Evolutionary conservation across 2,113 vertebrate genomes (phyloP).

Genomic region (Elgaria multicarinata): DNA sequence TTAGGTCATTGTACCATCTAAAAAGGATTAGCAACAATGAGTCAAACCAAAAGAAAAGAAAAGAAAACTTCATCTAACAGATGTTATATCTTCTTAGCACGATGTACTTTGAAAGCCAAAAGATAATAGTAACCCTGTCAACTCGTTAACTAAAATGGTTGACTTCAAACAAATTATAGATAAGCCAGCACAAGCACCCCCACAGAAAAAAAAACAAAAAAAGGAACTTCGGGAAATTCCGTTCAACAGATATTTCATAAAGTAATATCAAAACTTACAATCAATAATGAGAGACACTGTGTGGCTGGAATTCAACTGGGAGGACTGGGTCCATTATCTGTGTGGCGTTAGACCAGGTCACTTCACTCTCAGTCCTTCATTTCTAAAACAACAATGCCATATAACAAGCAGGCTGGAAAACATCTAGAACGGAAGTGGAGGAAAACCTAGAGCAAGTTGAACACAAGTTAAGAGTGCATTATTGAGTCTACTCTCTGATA

Average conservation of each 20-base stretch:
- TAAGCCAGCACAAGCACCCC: slow-evolving; percentile 1
- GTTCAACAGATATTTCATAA: not conserved
- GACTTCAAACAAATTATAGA: slow-evolving; percentile 41
- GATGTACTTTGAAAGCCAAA: slow-evolving; percentile 31
- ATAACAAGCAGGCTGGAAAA: not conserved
- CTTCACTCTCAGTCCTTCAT: not conserved
- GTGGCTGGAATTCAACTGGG: not conserved
- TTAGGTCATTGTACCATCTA: slow-evolving; percentile 37
- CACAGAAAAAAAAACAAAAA: not conserved
- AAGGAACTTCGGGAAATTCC: slow-evolving; percentile 13
- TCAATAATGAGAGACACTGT: not conserved
- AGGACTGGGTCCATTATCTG: not conserved
- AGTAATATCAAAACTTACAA: not conserved
- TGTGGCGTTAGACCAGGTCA: not conserved
- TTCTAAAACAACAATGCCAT: not conserved
- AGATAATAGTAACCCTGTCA: slow-evolving; percentile 40
- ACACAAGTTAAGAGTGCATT: too few species aligned
- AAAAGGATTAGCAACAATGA: slow-evolving; percentile 52
- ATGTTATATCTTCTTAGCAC: slow-evolving; percentile 39
- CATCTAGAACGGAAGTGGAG: too few species aligned
- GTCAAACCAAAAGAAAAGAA: slow-evolving; percentile 44
- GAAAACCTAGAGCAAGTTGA: too few species aligned
- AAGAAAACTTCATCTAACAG: slow-evolving; percentile 29
- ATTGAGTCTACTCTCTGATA: too few species aligned
- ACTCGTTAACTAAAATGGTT: slow-evolving; percentile 32